A percentile compares a stretch with the other conserved stretches of the same genome.
Conservation (phyloP, 2,113 vertebrate species). For the Euleptes europaea region DNA sequence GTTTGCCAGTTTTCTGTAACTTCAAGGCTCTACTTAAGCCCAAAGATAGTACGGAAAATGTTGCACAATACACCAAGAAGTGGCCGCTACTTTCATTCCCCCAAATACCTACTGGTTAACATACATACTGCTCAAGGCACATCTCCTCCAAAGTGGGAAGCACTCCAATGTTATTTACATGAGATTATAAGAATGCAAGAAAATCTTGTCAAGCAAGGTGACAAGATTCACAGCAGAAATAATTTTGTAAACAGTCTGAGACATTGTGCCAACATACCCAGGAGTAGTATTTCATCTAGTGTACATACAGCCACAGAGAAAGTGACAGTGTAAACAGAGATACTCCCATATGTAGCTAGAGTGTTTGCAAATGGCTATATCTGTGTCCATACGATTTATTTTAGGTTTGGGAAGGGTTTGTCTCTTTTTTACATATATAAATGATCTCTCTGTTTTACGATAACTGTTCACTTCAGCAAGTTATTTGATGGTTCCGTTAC, state of each 20-base stretch:
- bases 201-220: conserved; percentile 61
- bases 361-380: conserved; percentile 22
- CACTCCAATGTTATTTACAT: conserved; percentile 53
- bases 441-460: conserved; percentile 26
- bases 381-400: conserved; percentile 30
- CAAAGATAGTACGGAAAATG: conserved; percentile 14
- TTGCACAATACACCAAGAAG: not conserved
- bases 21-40: not conserved
- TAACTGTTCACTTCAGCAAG: conserved; percentile 42
- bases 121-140: conserved; percentile 50
- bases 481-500: conserved; percentile 42
- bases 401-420: conserved; percentile 14
- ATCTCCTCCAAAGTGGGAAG: conserved; percentile 44
- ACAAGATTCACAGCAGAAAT: conserved; percentile 61
- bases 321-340: conserved; percentile 17
- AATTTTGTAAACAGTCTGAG: conserved; percentile 53
- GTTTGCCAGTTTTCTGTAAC: not conserved
- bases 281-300: conserved; percentile 55
- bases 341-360: not conserved
- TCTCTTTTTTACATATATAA: not conserved
- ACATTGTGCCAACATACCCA: conserved; percentile 64
- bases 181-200: conserved; percentile 51
- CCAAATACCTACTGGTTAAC: not conserved
- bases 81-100: conserved; percentile 6
- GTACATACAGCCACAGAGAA: conserved; percentile 32